Evolutionary conservation across 2,888 invertebrate genomes (phyloP).

Genomic region (Hypercompe scribonia): DNA sequence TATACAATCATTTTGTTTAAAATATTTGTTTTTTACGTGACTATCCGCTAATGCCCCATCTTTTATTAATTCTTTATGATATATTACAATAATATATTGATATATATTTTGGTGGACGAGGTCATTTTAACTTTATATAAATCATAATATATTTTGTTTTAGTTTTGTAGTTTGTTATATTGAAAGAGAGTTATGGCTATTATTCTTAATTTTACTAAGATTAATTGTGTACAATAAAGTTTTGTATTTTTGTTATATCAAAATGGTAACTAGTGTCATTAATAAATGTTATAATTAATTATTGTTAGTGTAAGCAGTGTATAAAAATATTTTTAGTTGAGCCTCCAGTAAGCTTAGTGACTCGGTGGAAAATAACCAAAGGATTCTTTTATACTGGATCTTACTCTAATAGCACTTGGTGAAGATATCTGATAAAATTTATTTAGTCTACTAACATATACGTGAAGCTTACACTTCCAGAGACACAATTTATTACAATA

Average conservation of each 20-base stretch:
- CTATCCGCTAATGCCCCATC: conserved; percentile 65
- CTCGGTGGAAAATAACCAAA: too few species aligned
- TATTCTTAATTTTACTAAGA: conserved; percentile 42
- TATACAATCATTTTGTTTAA: conserved; percentile 68
- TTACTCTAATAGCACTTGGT: too few species aligned
- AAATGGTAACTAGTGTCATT: conserved; percentile 40
- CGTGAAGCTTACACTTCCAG: too few species aligned
- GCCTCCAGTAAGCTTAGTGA: too few species aligned
- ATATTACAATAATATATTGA: conserved; percentile 48
- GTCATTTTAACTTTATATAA: conserved; percentile 43
- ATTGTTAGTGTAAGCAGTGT: conserved; percentile 7
- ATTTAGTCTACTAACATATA: too few species aligned
- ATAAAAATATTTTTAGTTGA: neutral
- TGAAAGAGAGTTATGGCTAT: conserved; percentile 39
- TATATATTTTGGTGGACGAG: conserved; percentile 38
- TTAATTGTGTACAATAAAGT: conserved; percentile 42
- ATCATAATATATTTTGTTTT: conserved; percentile 36
- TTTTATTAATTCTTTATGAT: conserved; percentile 51
- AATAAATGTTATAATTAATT: conserved; percentile 43
- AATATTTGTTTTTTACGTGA: conserved; percentile 75
- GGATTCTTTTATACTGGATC: too few species aligned
- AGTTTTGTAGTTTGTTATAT: conserved; percentile 34
- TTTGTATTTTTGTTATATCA: conserved; percentile 36
- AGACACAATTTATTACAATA: too few species aligned
- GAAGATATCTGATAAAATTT: too few species aligned